Evolutionary conservation across 2,797 vertebrate species (phyloP).

Genomic region (Esox masquinongy): DNA sequence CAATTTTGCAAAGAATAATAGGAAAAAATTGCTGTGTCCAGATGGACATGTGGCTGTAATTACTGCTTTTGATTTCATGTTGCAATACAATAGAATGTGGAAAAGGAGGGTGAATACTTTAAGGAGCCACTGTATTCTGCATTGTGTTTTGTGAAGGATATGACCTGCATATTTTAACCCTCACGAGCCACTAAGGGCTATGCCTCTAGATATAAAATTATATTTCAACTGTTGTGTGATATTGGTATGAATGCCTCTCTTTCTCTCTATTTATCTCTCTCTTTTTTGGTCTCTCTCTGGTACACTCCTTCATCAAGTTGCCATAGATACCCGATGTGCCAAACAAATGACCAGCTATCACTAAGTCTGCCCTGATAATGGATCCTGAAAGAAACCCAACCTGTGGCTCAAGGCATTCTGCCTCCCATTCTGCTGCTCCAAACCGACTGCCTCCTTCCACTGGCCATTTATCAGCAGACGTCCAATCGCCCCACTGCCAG

Average conservation of each 20-base stretch:
- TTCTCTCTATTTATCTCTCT: neutral
- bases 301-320: slow-evolving; percentile 15
- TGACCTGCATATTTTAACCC: too few relatives aligned
- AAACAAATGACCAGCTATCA: slow-evolving; percentile 54
- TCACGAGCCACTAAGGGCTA: too few relatives aligned
- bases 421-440: slow-evolving; percentile 64
- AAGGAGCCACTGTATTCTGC: too few relatives aligned
- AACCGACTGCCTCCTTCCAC: slow-evolving; percentile 60
- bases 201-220: too few relatives aligned
- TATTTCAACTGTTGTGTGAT: neutral
- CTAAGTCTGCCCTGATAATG: slow-evolving; percentile 70
- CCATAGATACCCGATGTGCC: slow-evolving; percentile 50
- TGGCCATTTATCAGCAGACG: slow-evolving; percentile 86
- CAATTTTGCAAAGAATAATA: too few relatives aligned
- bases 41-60: too few relatives aligned
- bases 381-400: slow-evolving; percentile 59
- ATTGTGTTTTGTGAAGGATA: too few relatives aligned
- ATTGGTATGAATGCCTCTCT: slow-evolving; percentile 23
- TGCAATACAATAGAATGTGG: too few relatives aligned
- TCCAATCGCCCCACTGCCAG: slow-evolving; percentile 86
- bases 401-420: slow-evolving; percentile 77
- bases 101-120: too few relatives aligned
- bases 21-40: too few relatives aligned
- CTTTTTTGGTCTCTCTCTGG: slow-evolving; percentile 21
- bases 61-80: too few relatives aligned